phyloP scores from a whole-genome alignment of 1,140 invertebrate species.

The Cepaea nemoralis region DNA sequence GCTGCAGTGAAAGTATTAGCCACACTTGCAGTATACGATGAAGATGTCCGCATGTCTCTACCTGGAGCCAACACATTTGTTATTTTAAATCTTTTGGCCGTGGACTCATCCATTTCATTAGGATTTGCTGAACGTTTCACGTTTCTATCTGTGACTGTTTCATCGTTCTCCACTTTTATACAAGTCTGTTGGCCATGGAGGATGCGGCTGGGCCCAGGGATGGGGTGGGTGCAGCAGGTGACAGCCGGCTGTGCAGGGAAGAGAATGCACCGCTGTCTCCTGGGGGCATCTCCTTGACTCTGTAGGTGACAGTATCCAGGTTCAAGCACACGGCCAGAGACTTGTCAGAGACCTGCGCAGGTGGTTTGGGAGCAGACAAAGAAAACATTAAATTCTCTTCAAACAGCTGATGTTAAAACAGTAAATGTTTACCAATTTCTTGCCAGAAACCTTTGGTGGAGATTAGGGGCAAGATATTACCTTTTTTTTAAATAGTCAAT shows the following conservation, averaged over 20 bases:
- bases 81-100: background rate
- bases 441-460: no score
- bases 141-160: background rate
- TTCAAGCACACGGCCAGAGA: conserved; percentile 16
- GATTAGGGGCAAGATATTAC: no score
- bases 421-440: no score
- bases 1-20: background rate
- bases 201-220: background rate
- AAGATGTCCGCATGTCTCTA: background rate
- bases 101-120: background rate
- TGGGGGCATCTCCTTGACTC: conserved; percentile 30
- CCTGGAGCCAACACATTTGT: background rate
- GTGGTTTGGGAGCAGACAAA: background rate
- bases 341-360: conserved; percentile 18
- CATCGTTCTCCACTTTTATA: background rate
- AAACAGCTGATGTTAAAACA: no score
- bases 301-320: conserved; percentile 24
- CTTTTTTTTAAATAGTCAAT: no score
- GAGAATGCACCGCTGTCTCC: conserved; percentile 29
- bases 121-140: background rate
- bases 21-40: background rate
- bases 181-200: background rate
- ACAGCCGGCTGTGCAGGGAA: conserved; percentile 32
- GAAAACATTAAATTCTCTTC: no score
- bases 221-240: conserved; percentile 6